These are phyloP conservation scores for Azemiops feae DNA, from an alignment of 2,113 vertebrate species.

Conservation along the genomic window DNA sequence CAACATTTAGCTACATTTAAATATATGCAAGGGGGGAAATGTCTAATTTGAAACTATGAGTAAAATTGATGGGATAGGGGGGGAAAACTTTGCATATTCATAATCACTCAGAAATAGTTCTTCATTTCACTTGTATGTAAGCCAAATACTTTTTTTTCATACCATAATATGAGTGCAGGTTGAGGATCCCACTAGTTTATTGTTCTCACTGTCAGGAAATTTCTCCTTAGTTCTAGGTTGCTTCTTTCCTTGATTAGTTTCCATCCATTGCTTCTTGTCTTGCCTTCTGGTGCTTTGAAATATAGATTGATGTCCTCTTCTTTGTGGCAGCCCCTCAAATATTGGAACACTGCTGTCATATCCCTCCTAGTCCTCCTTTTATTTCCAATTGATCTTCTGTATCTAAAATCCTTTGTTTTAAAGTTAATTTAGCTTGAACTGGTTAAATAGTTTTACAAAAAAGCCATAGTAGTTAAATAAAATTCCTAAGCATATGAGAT, in stretches of 20 bases:
- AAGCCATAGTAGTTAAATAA: background rate
- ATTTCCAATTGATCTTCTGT: background rate
- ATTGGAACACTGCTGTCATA: background rate
- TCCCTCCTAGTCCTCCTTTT: background rate
- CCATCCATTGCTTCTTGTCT: background rate
- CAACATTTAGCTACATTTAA: background rate
- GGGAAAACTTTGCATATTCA: background rate
- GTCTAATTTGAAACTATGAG: background rate
- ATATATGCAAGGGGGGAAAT: background rate
- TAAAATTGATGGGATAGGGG: background rate
- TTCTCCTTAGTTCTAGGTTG: background rate
- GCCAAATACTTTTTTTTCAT: background rate
- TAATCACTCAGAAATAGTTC: background rate
- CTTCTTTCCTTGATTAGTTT: background rate
- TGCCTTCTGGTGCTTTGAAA: background rate
- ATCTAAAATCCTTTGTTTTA: background rate
- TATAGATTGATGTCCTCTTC: background rate
- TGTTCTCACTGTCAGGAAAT: background rate
- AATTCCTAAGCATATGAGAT: background rate
- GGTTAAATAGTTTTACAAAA: background rate
- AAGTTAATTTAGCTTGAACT: background rate
- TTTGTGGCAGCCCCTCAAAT: background rate
- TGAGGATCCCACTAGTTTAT: background rate
- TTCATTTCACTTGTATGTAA: background rate
- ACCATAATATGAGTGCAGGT: background rate